A percentile compares a stretch with the other conserved stretches of the same genome.
Evolutionary conservation across 2,888 invertebrate species (phyloP).

Genomic region (Adelognathus sp.): DNA sequence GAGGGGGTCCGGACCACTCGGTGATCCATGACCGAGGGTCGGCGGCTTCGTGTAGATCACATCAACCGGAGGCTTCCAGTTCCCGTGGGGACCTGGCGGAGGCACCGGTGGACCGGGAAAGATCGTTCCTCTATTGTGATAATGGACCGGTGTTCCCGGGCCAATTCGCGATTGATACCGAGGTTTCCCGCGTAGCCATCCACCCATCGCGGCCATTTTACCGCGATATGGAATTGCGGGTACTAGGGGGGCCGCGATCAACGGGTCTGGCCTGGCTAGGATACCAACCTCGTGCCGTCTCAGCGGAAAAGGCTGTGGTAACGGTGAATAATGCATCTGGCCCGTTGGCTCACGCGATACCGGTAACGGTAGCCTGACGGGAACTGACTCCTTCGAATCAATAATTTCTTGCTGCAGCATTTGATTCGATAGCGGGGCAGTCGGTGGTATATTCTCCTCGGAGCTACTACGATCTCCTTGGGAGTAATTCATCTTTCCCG

Average conservation of each 20-base stretch:
- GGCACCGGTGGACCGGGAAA: conserved; percentile 40
- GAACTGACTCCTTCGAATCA: background rate
- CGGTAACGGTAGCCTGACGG: background rate
- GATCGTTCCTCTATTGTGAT: conserved; percentile 64
- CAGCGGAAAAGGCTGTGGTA: background rate
- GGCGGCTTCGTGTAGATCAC: conserved; percentile 74
- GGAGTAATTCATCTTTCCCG: background rate
- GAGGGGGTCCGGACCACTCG: conserved; percentile 64
- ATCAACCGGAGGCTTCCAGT: conserved; percentile 66
- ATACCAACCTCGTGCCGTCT: conserved; percentile 33
- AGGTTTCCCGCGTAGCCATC: conserved; percentile 27
- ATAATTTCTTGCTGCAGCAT: background rate
- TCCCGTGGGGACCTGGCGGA: background rate
- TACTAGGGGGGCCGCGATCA: conserved; percentile 23
- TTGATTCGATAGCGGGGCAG: background rate
- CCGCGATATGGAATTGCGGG: conserved; percentile 36
- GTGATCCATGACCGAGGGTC: conserved; percentile 52
- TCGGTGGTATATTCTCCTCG: background rate
- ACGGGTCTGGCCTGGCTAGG: conserved; percentile 39
- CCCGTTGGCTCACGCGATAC: background rate
- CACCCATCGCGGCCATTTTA: background rate
- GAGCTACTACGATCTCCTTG: background rate
- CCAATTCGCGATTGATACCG: conserved; percentile 66
- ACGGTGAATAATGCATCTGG: background rate
- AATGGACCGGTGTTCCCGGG: conserved; percentile 48